Conservation (phyloP, 2,113 vertebrate species). For the Tapirus terrestris region DNA sequence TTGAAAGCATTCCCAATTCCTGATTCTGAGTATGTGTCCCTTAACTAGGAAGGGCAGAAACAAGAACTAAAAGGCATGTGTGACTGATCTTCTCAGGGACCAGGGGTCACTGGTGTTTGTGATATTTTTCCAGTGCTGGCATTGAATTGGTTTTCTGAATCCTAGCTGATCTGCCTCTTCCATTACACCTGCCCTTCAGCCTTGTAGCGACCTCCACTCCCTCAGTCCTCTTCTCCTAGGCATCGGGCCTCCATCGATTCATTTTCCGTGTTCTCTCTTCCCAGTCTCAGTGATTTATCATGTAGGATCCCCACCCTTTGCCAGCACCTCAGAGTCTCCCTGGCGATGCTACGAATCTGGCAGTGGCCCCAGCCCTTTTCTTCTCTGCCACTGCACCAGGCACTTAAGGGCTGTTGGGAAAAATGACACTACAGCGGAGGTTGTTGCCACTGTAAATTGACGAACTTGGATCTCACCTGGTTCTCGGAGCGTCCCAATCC, state of each 20-base stretch:
- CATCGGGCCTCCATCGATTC: background rate
- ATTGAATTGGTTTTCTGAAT: background rate
- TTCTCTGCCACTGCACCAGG: background rate
- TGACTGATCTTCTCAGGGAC: background rate
- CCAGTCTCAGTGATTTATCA: background rate
- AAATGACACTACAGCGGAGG: background rate
- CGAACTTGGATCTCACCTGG: background rate
- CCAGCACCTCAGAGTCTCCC: background rate
- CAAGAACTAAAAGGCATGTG: background rate
- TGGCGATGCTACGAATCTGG: background rate
- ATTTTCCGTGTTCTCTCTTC: background rate
- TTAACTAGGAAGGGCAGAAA: background rate
- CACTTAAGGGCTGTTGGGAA: background rate
- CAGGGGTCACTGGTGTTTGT: background rate
- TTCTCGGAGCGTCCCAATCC: background rate
- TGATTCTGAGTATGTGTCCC: background rate
- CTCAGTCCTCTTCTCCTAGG: background rate
- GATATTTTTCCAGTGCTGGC: background rate
- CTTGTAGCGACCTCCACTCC: background rate
- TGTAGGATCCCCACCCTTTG: background rate
- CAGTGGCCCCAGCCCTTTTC: background rate
- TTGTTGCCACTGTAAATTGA: too few species aligned
- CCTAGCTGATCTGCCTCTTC: background rate
- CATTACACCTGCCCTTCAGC: background rate
- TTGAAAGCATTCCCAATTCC: background rate